phyloP scores from a whole-genome alignment of 2,888 invertebrate genomes.

The Drosophila algonquin region DNA sequence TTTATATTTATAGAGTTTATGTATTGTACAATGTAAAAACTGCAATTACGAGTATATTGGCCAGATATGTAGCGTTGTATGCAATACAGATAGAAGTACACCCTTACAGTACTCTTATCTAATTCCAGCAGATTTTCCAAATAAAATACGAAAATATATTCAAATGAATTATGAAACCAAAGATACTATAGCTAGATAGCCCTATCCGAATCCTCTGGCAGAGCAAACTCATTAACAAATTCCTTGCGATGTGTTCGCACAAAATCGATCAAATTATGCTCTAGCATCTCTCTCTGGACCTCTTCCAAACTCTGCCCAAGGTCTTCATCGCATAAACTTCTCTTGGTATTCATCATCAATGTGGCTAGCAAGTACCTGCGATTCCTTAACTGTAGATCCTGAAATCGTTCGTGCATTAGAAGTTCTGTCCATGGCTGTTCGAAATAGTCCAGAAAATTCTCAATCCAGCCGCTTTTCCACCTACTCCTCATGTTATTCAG shows the following conservation, averaged over 20 bases:
- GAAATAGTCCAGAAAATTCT: conserved; percentile 69
- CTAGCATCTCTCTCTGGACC: conserved; percentile 39
- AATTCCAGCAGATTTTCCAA: conserved; percentile 15
- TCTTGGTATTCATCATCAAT: conserved; percentile 31
- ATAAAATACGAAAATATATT: conserved; percentile 23
- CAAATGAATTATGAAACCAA: conserved; percentile 5
- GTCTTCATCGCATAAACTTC: background rate
- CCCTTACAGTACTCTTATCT: too few species aligned
- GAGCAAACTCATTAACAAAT: conserved; percentile 64
- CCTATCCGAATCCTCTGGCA: conserved; percentile 71
- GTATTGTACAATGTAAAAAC: conserved; percentile 42
- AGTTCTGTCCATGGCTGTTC: conserved; percentile 71
- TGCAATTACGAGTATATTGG: conserved; percentile 27
- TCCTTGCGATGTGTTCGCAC: conserved; percentile 67
- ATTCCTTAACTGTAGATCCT: conserved; percentile 55
- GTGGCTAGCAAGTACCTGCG: conserved; percentile 20
- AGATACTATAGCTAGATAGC: background rate
- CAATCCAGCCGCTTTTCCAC: conserved; percentile 61
- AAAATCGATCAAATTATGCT: conserved; percentile 66
- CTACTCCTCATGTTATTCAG: conserved; percentile 70
- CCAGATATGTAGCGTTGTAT: conserved; percentile 42
- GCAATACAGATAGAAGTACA: conserved; percentile 24
- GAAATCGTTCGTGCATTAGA: conserved; percentile 76
- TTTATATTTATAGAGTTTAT: conserved; percentile 21
- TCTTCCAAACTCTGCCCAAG: conserved; percentile 5